Base-by-base conservation (phyloP, 2,888 invertebrate genomes). In the Lasioglossum pauxillum region DNA sequence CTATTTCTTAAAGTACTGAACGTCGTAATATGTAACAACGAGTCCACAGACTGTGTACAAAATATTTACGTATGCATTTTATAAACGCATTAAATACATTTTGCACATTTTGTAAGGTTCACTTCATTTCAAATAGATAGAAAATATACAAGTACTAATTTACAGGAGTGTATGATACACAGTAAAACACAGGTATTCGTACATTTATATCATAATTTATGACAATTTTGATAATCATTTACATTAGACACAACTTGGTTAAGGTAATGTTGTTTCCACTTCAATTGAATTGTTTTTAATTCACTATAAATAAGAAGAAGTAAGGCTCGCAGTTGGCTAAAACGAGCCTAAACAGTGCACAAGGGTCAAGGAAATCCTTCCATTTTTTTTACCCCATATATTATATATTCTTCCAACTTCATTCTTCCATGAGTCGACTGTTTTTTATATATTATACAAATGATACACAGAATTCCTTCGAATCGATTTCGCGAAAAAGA, bases 351-450 rank as follows among this genome's bases (percentile, higher is more conserved):
- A 69, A 69, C 38, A 35, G 69, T 69, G 35, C 69, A 69, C 12
- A 23, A 38, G 23, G 38, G 4, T 38, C 23, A 14, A 46, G 46
- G 23, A 44, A 82, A 38, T 38, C 35, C 76, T 72, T 75, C 79
- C 53, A 78, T 3, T 38, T 38, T 67, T 69, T 38, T 69, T 38
- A 35, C 1, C 69, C 23, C 12, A 12, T 19, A 19, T 64, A 57
- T 64, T 16, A 31, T 38, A 69, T 69, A 69, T 69, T 69, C 53
- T 79, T 85, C 75, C 75, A 44, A 72, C 53, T 80, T 0, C n/a
- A 85, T 75, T 57, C 79, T 77, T 74, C 72, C 41, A 78, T 53
- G 19, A 60, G 60, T 7, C 41, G 73, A 80, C 72, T 60, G 80
- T 71, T 71, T 75, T 49, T 75, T 49, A 57, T 53, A 53, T 38